phyloP scores from a whole-genome alignment of 2,113 vertebrate genomes.

The Pogonocichla stellata region DNA sequence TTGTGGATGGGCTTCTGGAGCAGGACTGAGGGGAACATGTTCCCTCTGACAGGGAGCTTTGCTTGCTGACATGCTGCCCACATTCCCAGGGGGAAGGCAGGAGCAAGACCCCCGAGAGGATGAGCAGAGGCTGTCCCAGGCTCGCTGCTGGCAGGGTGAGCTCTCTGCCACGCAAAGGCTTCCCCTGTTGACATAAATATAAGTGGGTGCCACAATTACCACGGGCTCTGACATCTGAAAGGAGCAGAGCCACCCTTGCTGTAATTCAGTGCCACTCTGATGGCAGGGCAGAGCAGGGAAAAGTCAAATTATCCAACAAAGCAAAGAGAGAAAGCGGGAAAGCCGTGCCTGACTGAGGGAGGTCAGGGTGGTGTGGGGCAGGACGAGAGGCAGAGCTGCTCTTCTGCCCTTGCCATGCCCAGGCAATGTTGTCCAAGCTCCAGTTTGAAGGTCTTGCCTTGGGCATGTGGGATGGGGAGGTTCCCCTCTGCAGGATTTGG shows the following conservation, averaged over 20 bases:
- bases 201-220: neutral
- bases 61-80: accelerated
- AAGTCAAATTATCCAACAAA: neutral
- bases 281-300: neutral
- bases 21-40: accelerated
- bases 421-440: neutral
- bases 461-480: neutral
- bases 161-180: neutral
- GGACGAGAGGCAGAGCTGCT: neutral
- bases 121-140: neutral
- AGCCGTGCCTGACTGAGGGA: neutral
- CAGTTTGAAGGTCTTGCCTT: neutral
- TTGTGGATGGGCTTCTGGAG: neutral
- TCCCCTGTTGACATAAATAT: neutral
- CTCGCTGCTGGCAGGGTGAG: neutral
- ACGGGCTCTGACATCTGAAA: neutral
- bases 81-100: neutral
- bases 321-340: neutral
- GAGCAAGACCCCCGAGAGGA: neutral
- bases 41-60: neutral
- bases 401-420: neutral
- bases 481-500: neutral
- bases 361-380: neutral
- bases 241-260: neutral
- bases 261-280: neutral